phyloP scores from a whole-genome alignment of 1,140 invertebrate species.

The Archegozetes longisetosus region DNA sequence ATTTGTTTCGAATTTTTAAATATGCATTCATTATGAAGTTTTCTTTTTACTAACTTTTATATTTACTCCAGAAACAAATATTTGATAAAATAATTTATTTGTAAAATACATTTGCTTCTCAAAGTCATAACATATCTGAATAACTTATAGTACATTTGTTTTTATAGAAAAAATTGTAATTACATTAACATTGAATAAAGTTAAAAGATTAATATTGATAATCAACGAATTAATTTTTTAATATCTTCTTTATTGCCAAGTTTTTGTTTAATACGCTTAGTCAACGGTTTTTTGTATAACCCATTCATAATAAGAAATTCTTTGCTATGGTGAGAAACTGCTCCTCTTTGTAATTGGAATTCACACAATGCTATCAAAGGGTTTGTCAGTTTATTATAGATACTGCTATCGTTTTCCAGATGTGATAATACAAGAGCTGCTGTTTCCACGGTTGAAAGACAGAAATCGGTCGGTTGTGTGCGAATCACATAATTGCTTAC shows the following conservation, averaged over 20 bases:
- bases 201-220: neutral
- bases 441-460: constrained; percentile 77
- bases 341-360: constrained; percentile 71
- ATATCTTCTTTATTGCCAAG: neutral
- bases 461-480: constrained; percentile 77
- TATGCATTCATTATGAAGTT: too few species aligned
- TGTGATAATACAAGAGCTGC: constrained; percentile 34
- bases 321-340: constrained; percentile 80
- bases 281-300: constrained; percentile 58
- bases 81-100: too few species aligned
- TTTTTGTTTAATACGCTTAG: constrained; percentile 16
- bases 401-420: constrained; percentile 8
- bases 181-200: neutral
- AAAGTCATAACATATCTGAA: too few species aligned
- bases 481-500: constrained; percentile 76
- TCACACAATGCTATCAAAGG: constrained; percentile 64
- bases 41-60: too few species aligned
- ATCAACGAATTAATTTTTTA: neutral
- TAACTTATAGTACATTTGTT: too few species aligned
- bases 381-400: constrained; percentile 37
- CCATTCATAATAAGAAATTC: constrained; percentile 71
- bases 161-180: too few species aligned
- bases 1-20: too few species aligned
- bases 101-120: too few species aligned
- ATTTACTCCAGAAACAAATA: too few species aligned